Conservation (phyloP, 92 coral and sea anemone genomes). For the Palythoa grandis region DNA sequence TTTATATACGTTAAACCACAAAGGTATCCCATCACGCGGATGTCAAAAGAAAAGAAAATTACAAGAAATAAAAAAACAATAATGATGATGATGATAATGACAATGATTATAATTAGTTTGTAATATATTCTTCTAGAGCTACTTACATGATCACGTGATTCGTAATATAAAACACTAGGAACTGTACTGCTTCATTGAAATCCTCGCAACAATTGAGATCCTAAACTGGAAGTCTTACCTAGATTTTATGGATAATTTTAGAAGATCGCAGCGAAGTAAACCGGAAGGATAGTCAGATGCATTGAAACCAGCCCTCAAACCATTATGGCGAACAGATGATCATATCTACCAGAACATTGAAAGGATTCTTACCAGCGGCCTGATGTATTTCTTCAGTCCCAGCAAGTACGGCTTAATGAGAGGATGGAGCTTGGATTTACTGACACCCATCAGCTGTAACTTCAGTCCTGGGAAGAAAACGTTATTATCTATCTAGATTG, state of each 20-base stretch:
- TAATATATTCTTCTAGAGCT: too few relatives aligned
- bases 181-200: too few relatives aligned
- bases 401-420: constrained; percentile 63
- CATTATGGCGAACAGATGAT: neutral
- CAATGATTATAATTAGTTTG: too few relatives aligned
- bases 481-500: neutral
- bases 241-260: neutral
- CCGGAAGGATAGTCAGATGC: neutral
- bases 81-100: too few relatives aligned
- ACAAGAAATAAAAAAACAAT: too few relatives aligned
- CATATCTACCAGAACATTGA: neutral
- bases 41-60: neutral
- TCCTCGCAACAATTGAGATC: neutral
- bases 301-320: too few relatives aligned
- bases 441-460: constrained; percentile 66
- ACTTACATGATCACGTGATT: neutral
- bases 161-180: neutral
- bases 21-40: too few relatives aligned
- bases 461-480: constrained; percentile 59
- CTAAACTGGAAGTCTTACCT: neutral
- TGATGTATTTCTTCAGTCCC: constrained; percentile 55
- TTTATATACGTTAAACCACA: too few relatives aligned
- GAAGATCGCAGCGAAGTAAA: neutral
- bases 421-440: constrained; percentile 68
- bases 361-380: constrained; percentile 71